A percentile compares a stretch with the other conserved stretches of the same genome.
These are phyloP conservation scores for Spea bombifrons DNA, from an alignment of 2,113 vertebrate genomes.

Conservation along the genomic window DNA sequence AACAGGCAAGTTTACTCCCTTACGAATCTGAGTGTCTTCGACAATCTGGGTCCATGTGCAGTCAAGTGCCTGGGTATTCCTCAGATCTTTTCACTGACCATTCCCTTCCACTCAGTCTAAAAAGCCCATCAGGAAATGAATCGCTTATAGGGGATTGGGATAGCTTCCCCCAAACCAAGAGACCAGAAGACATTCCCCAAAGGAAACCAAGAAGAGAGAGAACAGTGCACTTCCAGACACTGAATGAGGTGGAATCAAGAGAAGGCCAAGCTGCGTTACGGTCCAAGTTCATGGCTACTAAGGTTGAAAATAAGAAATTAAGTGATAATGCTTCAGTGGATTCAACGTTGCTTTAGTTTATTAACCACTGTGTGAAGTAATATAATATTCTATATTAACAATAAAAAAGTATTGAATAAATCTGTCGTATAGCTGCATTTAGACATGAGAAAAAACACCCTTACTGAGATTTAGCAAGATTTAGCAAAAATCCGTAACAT, in stretches of 20 bases:
- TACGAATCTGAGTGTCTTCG: conserved; percentile 13
- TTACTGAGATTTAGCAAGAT: too few species aligned
- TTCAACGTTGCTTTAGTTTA: conserved; percentile 26
- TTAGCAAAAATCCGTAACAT: too few species aligned
- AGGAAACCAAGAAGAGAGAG: conserved; percentile 21
- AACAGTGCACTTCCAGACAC: conserved; percentile 28
- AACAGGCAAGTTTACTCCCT: not conserved
- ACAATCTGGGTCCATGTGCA: not conserved
- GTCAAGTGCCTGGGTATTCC: not conserved
- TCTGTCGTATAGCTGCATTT: too few species aligned
- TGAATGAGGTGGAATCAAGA: conserved; percentile 4
- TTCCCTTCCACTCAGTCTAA: conserved; percentile 2
- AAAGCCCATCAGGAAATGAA: conserved; percentile 29
- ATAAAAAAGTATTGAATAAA: too few species aligned
- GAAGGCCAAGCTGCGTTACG: conserved; percentile 1
- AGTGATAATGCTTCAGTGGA: conserved; percentile 28
- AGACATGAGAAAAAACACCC: too few species aligned
- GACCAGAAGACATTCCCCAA: not conserved
- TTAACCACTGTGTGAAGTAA: too few species aligned
- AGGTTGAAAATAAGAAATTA: conserved; percentile 11
- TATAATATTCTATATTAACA: too few species aligned
- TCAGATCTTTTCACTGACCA: not conserved
- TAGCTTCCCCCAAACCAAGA: not conserved
- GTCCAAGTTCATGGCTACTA: conserved; percentile 27
- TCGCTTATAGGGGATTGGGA: conserved; percentile 10